Evolutionary conservation across 2,797 vertebrate species (phyloP).

Genomic region (Spinus pinus): DNA sequence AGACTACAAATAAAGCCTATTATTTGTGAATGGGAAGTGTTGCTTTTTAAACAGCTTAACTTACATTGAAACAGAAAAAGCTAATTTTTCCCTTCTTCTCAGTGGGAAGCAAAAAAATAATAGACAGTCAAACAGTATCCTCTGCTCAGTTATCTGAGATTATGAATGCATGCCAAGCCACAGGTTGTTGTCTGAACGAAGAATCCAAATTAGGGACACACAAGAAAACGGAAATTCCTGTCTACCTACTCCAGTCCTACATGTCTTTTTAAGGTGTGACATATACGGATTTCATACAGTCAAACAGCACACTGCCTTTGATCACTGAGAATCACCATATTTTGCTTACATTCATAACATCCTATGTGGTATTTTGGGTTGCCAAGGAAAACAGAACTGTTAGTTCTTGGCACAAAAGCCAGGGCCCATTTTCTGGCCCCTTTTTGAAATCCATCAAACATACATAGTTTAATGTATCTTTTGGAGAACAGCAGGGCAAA

Average conservation of each 20-base stretch:
- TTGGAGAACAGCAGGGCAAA: background rate
- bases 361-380: conserved; percentile 1
- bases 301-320: background rate
- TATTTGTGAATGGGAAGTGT: background rate
- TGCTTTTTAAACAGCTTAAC: background rate
- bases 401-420: conserved; percentile 1
- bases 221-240: background rate
- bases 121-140: background rate
- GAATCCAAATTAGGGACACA: background rate
- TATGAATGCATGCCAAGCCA: background rate
- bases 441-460: background rate
- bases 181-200: background rate
- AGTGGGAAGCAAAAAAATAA: background rate
- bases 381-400: conserved; percentile 21
- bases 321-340: background rate
- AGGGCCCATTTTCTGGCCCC: background rate
- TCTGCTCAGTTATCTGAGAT: background rate
- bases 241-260: background rate
- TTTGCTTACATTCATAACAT: conserved; percentile 39
- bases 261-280: background rate
- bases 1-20: background rate
- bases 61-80: background rate
- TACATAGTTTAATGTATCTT: background rate
- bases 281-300: background rate
- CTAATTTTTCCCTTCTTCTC: background rate